Percentiles rank a stretch among this genome's conserved stretches.
These are phyloP conservation scores for Halcyon badia DNA, from an alignment of 2,797 vertebrate genomes.

Conservation along the genomic window DNA sequence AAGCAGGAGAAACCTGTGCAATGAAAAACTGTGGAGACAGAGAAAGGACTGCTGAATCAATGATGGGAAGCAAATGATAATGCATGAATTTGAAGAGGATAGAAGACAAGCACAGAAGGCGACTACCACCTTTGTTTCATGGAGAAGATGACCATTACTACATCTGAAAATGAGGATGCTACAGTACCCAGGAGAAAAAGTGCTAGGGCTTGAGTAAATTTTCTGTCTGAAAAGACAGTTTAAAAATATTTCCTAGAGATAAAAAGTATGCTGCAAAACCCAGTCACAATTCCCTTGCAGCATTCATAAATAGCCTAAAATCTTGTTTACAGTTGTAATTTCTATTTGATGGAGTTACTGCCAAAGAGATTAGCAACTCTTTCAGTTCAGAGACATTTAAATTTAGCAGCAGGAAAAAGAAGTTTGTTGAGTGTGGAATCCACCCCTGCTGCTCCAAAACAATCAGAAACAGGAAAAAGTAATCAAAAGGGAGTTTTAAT, in stretches of 20 bases:
- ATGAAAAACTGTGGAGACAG: not conserved
- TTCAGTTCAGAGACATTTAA: conserved; percentile 80
- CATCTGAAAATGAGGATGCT: not conserved
- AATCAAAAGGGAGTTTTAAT: conserved; percentile 88
- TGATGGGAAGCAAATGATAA: not conserved
- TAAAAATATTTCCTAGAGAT: not conserved
- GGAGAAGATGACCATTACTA: not conserved
- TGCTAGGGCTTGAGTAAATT: not conserved
- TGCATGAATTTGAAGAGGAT: not conserved
- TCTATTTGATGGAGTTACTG: not conserved
- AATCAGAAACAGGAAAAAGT: conserved; percentile 92
- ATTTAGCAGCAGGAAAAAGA: conserved; percentile 84
- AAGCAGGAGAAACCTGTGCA: not conserved
- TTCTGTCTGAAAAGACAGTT: not conserved
- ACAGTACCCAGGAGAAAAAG: not conserved
- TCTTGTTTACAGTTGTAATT: conserved; percentile 49
- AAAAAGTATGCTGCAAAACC: not conserved
- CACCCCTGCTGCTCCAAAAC: conserved; percentile 83
- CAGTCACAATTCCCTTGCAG: not conserved
- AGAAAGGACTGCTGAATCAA: not conserved
- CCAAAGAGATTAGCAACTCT: conserved; percentile 15
- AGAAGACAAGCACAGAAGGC: not conserved
- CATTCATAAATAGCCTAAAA: not conserved
- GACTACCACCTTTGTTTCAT: not conserved
- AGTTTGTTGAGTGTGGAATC: conserved; percentile 82